phyloP scores from a whole-genome alignment of 2,888 invertebrate genomes.

The Patella ulyssiponensis region DNA sequence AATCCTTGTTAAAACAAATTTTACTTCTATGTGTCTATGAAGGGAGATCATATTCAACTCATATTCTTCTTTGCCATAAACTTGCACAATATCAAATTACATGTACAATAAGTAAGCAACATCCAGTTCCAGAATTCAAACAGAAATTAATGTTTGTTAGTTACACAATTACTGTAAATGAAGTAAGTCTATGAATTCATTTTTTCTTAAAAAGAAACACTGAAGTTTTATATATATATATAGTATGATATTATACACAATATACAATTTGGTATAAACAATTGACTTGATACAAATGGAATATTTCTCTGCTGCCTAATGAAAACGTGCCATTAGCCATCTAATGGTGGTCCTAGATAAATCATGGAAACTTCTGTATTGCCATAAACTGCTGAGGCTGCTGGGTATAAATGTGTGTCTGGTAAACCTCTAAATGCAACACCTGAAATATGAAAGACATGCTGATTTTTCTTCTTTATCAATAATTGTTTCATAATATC shows the following conservation, averaged over 20 bases:
- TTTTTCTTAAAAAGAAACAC: neutral
- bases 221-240: slow-evolving; percentile 5
- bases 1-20: too few species aligned
- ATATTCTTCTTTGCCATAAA: too few species aligned
- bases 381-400: slow-evolving; percentile 98
- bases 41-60: too few species aligned
- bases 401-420: slow-evolving; percentile 91
- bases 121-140: too few species aligned
- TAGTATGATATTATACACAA: neutral
- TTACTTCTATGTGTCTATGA: too few species aligned
- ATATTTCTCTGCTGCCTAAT: slow-evolving; percentile 6
- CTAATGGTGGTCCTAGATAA: slow-evolving; percentile 95
- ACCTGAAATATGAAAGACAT: slow-evolving; percentile 72
- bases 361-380: slow-evolving; percentile 99
- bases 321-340: slow-evolving; percentile 77
- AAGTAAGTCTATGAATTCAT: too few species aligned
- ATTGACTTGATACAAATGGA: too few species aligned
- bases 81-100: too few species aligned
- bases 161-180: too few species aligned
- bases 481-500: too few species aligned
- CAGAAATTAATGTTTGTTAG: neutral
- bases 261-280: neutral
- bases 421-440: slow-evolving; percentile 97
- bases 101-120: too few species aligned
- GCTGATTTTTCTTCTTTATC: too few species aligned